Conservation (phyloP, 2,888 invertebrate species). For the Malthinus flaveolus region DNA sequence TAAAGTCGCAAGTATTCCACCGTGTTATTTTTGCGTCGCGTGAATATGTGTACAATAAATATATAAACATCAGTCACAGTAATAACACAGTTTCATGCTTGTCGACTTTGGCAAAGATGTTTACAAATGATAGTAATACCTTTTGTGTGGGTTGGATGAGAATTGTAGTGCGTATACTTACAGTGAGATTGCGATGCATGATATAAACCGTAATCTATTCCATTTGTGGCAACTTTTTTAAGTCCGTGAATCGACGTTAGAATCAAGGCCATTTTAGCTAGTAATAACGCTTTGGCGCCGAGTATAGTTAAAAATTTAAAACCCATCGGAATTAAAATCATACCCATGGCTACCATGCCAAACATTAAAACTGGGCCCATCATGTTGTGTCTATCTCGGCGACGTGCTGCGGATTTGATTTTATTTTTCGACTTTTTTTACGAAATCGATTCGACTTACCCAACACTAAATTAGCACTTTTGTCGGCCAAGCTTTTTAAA, state of each 20-base stretch:
- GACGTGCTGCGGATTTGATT: slow-evolving; percentile 48
- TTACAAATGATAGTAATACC: too few species aligned
- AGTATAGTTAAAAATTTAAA: slow-evolving; percentile 83
- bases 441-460: neutral
- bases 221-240: slow-evolving; percentile 75
- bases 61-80: too few species aligned
- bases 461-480: neutral
- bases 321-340: slow-evolving; percentile 79
- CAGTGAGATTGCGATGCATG: slow-evolving; percentile 51
- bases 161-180: slow-evolving; percentile 4
- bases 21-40: too few species aligned
- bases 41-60: too few species aligned
- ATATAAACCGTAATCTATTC: slow-evolving; percentile 77
- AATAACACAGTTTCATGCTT: too few species aligned
- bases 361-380: slow-evolving; percentile 79
- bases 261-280: slow-evolving; percentile 81
- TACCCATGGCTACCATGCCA: slow-evolving; percentile 74
- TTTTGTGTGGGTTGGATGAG: neutral
- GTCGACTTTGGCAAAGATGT: too few species aligned
- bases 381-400: slow-evolving; percentile 64
- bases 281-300: slow-evolving; percentile 77
- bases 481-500: neutral
- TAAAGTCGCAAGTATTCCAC: too few species aligned
- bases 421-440: neutral
- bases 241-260: slow-evolving; percentile 79